Base-by-base conservation (phyloP, 1,140 invertebrate genomes). In the Zaprionus kolodkinae region DNA sequence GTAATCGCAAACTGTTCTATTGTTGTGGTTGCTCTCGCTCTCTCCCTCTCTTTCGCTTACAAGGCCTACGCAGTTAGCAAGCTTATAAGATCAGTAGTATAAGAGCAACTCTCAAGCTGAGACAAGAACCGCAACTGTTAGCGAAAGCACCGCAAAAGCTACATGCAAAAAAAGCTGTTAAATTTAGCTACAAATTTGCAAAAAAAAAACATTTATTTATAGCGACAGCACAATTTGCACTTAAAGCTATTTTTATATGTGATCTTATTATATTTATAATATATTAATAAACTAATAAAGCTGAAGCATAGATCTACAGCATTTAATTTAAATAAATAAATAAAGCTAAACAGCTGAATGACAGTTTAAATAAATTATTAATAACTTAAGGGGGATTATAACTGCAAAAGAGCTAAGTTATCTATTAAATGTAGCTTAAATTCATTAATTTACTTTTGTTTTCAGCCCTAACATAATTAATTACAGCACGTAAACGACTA, bases 111-210 rank as follows among this genome's bases (percentile, higher is more conserved):
- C 27, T 30, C 15, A 25, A 79, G 77, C 61, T 3, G 35, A 62
- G 71, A 78, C 77, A 75, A 36, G 36, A 75, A 75, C 72, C 40
- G 2, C n/a, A 43, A 43, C 38, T 43, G 13, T 43, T 40, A 40
- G 12, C 13, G 6, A 43, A 43, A 43, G 38, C 38, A 43, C 2
- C 60, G 0, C 27, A 12, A 54, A 74, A 71, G 68, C 67, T 71
- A 43, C 10, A 9, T 5, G 12, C 10, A 35, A 10, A 38, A 27
- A 69, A 59, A 15, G 33, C 60, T 75, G 72, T 55, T 65, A 64
- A 59, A 12, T 5, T 50, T 6, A 25, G 21, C 15, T 50, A 17
- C 45, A 25, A 25, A 40, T 12, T 11, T 11, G 38, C 38, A 40
- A n/a, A 13, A 40, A 13, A 30, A 48, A 17, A 1, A 48, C 15